Evolutionary conservation across 35 echinoderm and acorn worm genomes (phyloP), one percentile per base, ranked within the genome.

Genomic region (Strongylocentrotus purpuratus): DNA sequence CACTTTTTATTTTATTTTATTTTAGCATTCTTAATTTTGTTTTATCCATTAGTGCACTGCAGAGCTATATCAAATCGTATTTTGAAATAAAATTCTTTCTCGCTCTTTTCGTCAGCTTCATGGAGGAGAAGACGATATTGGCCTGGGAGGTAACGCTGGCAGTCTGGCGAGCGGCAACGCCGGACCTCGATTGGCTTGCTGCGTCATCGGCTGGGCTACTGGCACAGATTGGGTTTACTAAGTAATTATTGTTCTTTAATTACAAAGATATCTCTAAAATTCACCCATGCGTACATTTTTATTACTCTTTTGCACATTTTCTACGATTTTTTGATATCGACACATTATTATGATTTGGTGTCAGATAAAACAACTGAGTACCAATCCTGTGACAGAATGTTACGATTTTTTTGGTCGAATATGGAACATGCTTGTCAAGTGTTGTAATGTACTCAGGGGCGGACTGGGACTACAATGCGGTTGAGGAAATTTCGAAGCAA

Each of bases 171-270:
- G 31, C 9, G 95, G 95, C 22, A 95, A 95, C 32, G 95, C 95
- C 15, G 95, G 95, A 47, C 18, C 95, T 60, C 95, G 95, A 41
- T 33, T 95, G 52, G 95, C 87, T 31, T 95, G 95, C 47, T 95
- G 95, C 52, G 60, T 78, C 3, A 95, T 95, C 31, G 91, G 91
- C 46, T 93, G 91, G 91, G 91, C 91, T 20, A 55, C 33, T 32
- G 91, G 91, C 31, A 7, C 17, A 22, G 47, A 93, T 0, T 93
- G 91, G 91, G 48, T 20, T 13, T 32, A 58, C n/a, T 93, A 93
- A 93, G 12, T 32, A 45, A 46, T 4, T 89, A 10, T 35, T 87
- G 12, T 45, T 89, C 2, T 89, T 89, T 7, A n/a, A 10, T 33
- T 41, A 18, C 22, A 18, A 88, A 20, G 7, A 88, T 88, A 22